Percentiles rank a stretch among this genome's conserved stretches.
Conservation (phyloP, 2,888 invertebrate genomes). For the Leucophenga maculata region DNA sequence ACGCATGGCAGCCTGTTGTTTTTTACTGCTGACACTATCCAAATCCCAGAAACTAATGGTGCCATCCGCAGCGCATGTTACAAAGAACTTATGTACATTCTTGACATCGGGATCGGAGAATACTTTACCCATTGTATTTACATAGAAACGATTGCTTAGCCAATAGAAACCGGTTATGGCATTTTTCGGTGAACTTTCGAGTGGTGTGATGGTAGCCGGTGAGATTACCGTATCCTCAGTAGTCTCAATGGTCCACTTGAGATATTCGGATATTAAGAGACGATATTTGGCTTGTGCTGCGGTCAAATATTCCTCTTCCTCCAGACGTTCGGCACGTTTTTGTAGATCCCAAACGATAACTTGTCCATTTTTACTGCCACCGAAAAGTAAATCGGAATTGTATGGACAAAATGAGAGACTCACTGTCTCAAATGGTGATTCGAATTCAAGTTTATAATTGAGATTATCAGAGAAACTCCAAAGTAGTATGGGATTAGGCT, state of each 20-base stretch:
- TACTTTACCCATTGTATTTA: slow-evolving; percentile 77
- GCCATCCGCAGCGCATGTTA: slow-evolving; percentile 80
- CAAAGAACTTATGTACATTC: slow-evolving; percentile 76
- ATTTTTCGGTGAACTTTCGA: slow-evolving; percentile 77
- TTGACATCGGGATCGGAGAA: slow-evolving; percentile 69
- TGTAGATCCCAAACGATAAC: slow-evolving; percentile 81
- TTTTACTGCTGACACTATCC: slow-evolving; percentile 62
- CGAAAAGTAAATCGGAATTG: slow-evolving; percentile 79
- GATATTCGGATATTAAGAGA: slow-evolving; percentile 76
- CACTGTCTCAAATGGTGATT: slow-evolving; percentile 79
- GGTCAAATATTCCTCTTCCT: slow-evolving; percentile 77
- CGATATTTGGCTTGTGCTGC: slow-evolving; percentile 78
- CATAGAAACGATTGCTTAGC: slow-evolving; percentile 77
- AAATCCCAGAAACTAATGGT: slow-evolving; percentile 82
- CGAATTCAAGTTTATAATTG: slow-evolving; percentile 79
- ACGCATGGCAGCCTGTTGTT: slow-evolving; percentile 33
- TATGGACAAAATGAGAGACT: slow-evolving; percentile 80
- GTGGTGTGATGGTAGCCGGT: slow-evolving; percentile 77
- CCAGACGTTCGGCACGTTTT: slow-evolving; percentile 77
- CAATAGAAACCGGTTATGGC: slow-evolving; percentile 80
- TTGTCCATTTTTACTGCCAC: slow-evolving; percentile 83
- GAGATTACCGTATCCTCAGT: slow-evolving; percentile 76
- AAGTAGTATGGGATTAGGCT: slow-evolving; percentile 79
- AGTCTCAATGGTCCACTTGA: slow-evolving; percentile 80
- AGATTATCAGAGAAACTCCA: slow-evolving; percentile 84